Base-by-base conservation (phyloP, 2,888 invertebrate genomes). In the Ferrisia virgata region DNA sequence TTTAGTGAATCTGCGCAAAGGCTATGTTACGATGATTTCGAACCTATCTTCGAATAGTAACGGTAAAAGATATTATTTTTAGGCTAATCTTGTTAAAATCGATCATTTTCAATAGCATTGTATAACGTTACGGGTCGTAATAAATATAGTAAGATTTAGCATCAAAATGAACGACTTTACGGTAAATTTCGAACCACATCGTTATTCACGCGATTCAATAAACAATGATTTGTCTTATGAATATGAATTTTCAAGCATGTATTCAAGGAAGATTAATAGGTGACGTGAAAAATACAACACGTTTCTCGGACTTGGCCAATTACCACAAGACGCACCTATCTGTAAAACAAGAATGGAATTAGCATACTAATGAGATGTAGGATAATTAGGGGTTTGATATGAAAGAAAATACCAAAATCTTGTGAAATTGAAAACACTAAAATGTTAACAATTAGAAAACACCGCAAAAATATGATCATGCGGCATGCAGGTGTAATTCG, bases 1-100 rank as follows among this genome's bases (percentile, higher is more conserved):
- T 31, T 72, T n/a, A 6, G n/a, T 33, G 72, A 72, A 72, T 72
- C 72, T 72, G 72, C 72, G 72, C 72, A 72, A 72, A 72, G 72
- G 72, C 31, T 58, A 11, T 6, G n/a, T 72, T 5, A 33, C 9
- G 33, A 33, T 72, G 33, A 72, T 72, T 72, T 72, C n/a, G 33
- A 33, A 9, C 0, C 13, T 33, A 33, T 25, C 8, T 22, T 3
- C 8, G 9, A 33, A 36, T 11, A 64, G 13, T 28, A 11, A 53
- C 28, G 8, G 18, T 6, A 64, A 0, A 11, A 25, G 11, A n/a
- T n/a, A n/a, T 25, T 28, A 2, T 13, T 64, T 64, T 64, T 64
- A 22, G 28, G 58, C 58, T 64, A 47, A 47, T 18, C 18, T 11
- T 1, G 43, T 18, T 4, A 3, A 47, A 18, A 3, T 6, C 18